Evolutionary conservation across 2,113 vertebrate species (phyloP), one percentile per base, ranked within the genome.

Genomic region (Lepisosteus oculatus): DNA sequence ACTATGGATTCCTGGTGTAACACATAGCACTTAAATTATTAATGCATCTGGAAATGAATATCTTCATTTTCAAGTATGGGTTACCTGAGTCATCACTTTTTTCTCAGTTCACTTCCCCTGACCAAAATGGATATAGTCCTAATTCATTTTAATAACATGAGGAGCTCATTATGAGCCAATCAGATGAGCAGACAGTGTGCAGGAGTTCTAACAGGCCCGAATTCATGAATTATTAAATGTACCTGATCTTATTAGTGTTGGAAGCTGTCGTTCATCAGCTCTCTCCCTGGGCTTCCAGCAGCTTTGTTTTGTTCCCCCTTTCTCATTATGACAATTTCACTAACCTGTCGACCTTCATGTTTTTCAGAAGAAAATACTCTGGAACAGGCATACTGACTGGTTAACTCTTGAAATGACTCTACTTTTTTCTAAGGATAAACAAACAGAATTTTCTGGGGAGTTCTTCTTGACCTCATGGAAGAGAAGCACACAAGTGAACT

Each of bases 121-220:
- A 6, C 43, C 42, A 45, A 43, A 43, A 6, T 43, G 57, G 57
- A 7, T 13, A 13, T 59, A 4, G 57, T 74, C 85, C 87, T 87
- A 88, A 89, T 91, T 84, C 81, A 86, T 88, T 91, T 92, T 87
- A 92, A 91, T 91, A 92, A 93, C 91, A 86, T 85, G 91, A 85
- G 77, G 77, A 79, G 81, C 87, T 91, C 87, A 87, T 93, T 92
- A 90, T 83, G 81, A 89, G 83, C 79, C 89, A 90, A 90, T 92
- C 90, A 89, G 80, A 91, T 84, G 80, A 79, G 84, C 84, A 83
- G 87, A 86, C 72, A 76, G 74, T 78, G 74, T 78, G 83, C 81
- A 70, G 72, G 78, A 87, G 85, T 85, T 76, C 80, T 81, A 82
- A 79, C 80, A 78, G 55, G n/a, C 59, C 76, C 72, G 79, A 81